Evolutionary conservation across 2,888 invertebrate genomes (phyloP).

Genomic region (Crepidodera aurea): DNA sequence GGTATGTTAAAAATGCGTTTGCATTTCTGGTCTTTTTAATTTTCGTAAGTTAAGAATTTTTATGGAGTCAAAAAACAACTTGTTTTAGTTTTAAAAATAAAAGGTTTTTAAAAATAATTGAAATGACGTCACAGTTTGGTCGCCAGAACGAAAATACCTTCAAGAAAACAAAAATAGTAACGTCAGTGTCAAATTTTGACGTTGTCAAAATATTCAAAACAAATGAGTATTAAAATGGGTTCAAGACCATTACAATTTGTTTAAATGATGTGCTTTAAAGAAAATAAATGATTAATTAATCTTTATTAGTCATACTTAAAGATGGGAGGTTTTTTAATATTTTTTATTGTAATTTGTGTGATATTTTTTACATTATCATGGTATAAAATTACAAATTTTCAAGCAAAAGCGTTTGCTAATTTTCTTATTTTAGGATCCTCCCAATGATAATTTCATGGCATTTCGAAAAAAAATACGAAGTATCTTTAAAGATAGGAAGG

Average conservation of each 20-base stretch:
- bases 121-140: too few relatives aligned
- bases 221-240: neutral
- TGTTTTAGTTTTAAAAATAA: too few relatives aligned
- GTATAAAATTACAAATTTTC: constrained; percentile 30
- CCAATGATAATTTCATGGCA: constrained; percentile 82
- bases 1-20: too few relatives aligned
- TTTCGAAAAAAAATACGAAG: constrained; percentile 80
- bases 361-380: constrained; percentile 44
- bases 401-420: neutral
- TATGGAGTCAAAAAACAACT: too few relatives aligned
- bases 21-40: too few relatives aligned
- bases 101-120: too few relatives aligned
- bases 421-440: constrained; percentile 74
- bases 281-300: neutral
- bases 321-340: constrained; percentile 46
- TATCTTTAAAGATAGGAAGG: constrained; percentile 81
- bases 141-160: neutral
- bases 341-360: constrained; percentile 42
- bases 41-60: too few relatives aligned
- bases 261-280: neutral
- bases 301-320: constrained; percentile 10
- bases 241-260: neutral
- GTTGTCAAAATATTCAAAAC: constrained; percentile 2
- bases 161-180: neutral
- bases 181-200: neutral